Base-by-base conservation (phyloP, 37 sponge, comb jelly and placozoan species). In the Mnemiopsis leidyi region DNA sequence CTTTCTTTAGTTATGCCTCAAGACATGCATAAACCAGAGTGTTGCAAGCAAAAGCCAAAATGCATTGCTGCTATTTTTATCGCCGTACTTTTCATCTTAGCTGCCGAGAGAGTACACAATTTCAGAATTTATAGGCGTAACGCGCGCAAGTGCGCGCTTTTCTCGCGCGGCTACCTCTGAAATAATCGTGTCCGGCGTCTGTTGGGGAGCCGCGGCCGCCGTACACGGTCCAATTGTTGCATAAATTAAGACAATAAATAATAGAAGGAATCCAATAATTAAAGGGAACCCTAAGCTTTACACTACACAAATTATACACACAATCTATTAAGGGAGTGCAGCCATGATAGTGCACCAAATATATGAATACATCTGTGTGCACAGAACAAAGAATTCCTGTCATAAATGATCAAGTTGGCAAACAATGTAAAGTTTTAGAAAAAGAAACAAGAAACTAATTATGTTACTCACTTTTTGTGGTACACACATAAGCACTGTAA, bases 401-500 rank as follows among this genome's bases (percentile, higher is more conserved):
- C n/a, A n/a, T n/a, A n/a, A n/a, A n/a, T n/a, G n/a, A n/a, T n/a
- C n/a, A n/a, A n/a, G n/a, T n/a, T n/a, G n/a, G n/a, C n/a, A n/a
- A n/a, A n/a, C n/a, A n/a, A n/a, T n/a, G n/a, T n/a, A n/a, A n/a
- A n/a, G n/a, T n/a, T n/a, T n/a, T n/a, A n/a, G n/a, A n/a, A n/a
- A n/a, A n/a, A n/a, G n/a, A n/a, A n/a, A n/a, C n/a, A n/a, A n/a
- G n/a, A n/a, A n/a, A 48, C 61, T 48, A 48, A 48, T 13, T 48
- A 48, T 13, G 5, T 48, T 29, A 93, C 97, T 96, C 77, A 97
- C 98, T 83, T 92, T 31, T 95, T 38, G 88, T 97, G 98, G 73
- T 96, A 97, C 26, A 96, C 39, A 71, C 98, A 97, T 21, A 97
- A 93, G 36, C 98, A 97, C 28, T 97, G 98, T 79, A 97, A 92